Evolutionary conservation across 2,888 invertebrate species (phyloP).

Genomic region (Drosophila siamana): DNA sequence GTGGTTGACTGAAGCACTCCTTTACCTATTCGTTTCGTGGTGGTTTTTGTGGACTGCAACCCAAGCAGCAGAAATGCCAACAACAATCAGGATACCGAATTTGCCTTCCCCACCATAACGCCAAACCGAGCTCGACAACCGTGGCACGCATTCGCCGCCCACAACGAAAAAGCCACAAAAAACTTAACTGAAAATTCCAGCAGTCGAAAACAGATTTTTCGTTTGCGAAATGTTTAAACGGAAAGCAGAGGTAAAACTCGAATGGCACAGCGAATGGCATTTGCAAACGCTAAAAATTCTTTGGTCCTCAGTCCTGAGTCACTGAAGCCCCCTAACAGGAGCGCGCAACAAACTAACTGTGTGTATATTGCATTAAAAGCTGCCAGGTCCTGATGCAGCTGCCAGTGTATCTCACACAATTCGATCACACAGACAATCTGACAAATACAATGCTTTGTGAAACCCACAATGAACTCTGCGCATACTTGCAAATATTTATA

Average conservation of each 20-base stretch:
- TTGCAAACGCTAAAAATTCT: constrained; percentile 19
- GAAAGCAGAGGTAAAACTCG: constrained; percentile 1
- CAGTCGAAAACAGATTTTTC: constrained; percentile 72
- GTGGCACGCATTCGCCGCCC: constrained; percentile 16
- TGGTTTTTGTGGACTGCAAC: constrained; percentile 59
- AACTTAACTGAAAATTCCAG: constrained; percentile 52
- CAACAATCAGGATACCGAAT: constrained; percentile 26
- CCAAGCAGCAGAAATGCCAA: constrained; percentile 27
- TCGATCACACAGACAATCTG: constrained; percentile 16
- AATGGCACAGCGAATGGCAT: constrained; percentile 1
- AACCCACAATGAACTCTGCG: no score
- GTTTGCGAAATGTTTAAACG: constrained; percentile 32
- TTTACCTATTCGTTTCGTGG: constrained; percentile 45
- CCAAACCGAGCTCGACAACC: no score
- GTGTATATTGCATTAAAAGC: constrained; percentile 41
- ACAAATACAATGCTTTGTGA: constrained; percentile 17
- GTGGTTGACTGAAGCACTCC: constrained; percentile 59
- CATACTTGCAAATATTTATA: no score
- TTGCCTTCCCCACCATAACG: no score
- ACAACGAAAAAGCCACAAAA: constrained; percentile 27
- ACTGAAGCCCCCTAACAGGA: constrained; percentile 9
- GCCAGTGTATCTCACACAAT: constrained; percentile 34
- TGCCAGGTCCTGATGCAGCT: constrained; percentile 19
- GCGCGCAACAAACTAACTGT: constrained; percentile 34
- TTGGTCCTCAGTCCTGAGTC: constrained; percentile 15